Evolutionary conservation across 1,140 invertebrate species (phyloP), one percentile per base, ranked within the genome.

Genomic region (Drosophila asahinai): DNA sequence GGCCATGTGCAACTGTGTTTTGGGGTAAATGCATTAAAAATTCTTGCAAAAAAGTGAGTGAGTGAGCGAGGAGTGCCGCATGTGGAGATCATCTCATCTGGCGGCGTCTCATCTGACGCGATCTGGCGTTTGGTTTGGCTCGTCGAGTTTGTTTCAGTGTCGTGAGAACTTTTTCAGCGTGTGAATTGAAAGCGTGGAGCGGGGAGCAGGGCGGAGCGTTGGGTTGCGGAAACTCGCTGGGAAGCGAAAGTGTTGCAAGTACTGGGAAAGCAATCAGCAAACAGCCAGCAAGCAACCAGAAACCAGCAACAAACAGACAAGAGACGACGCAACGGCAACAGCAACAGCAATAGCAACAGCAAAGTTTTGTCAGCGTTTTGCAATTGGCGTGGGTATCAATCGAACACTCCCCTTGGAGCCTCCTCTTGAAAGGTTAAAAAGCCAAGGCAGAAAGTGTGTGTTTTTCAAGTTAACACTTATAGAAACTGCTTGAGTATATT

Each of bases 91-190:
- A 65, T 62, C 58, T 62, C 83, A 80, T 86, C 76, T 86, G 83
- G 83, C 83, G 61, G 59, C 73, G 49, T 42, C 73, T 47, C 57
- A 51, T 80, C 77, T 64, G 71, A 66, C 54, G 81, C 70, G 60
- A 62, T 55, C 57, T 63, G 67, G 14, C 60, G 22, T 59, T 63
- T 54, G 47, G 48, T 25, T 11, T 2, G 49, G 15, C 25, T 48
- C 61, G 61, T 58, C 51, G 77, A 57, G 71, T 77, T 80, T 74
- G 66, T 63, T 66, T 87, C 84, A 89, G 78, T 90, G 84, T 89
- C 84, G 84, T 89, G 84, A 89, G 84, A 89, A 89, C 86, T 84
- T 77, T 83, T 90, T 90, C 75, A 89, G 68, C 84, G 84, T 89
- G 84, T 89, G 84, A 90, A 90, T 89, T 80, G 68, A 82, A 86